phyloP scores from a whole-genome alignment of 2,113 vertebrate species.

The Ahaetulla prasina region DNA sequence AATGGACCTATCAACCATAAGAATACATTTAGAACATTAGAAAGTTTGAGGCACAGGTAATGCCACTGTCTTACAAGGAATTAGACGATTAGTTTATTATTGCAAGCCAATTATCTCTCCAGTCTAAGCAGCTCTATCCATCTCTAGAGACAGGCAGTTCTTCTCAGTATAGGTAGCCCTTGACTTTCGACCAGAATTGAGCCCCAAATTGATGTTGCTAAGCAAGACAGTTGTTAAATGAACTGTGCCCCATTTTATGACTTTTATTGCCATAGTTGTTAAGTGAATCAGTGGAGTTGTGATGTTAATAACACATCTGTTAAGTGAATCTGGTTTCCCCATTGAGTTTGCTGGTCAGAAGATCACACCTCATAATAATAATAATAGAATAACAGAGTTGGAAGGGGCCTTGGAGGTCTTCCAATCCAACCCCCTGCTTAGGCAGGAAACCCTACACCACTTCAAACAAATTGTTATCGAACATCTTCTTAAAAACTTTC shows the following conservation, averaged over 20 bases:
- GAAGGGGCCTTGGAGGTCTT: too few relatives aligned
- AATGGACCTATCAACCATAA: slow-evolving; percentile 21
- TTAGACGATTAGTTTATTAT: not conserved
- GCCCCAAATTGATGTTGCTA: not conserved
- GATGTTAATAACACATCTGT: not conserved
- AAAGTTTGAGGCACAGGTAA: not conserved
- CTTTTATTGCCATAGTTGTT: not conserved
- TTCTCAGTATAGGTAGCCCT: not conserved
- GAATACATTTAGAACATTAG: not conserved
- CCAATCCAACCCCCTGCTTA: too few relatives aligned
- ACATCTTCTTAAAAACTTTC: too few relatives aligned
- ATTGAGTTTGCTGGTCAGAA: not conserved
- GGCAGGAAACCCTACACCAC: too few relatives aligned
- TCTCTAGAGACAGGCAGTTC: not conserved
- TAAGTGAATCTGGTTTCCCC: not conserved
- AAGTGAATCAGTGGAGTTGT: not conserved
- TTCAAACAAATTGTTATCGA: too few relatives aligned
- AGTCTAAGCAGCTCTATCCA: not conserved
- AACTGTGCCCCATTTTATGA: not conserved
- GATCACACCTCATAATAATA: too few relatives aligned
- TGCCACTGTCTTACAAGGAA: not conserved
- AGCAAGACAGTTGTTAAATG: not conserved
- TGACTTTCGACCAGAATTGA: not conserved
- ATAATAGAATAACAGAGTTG: too few relatives aligned
- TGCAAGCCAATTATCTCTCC: not conserved